These are phyloP conservation scores for Saturnia pavonia DNA, from an alignment of 2,888 invertebrate species.

Conservation along the genomic window DNA sequence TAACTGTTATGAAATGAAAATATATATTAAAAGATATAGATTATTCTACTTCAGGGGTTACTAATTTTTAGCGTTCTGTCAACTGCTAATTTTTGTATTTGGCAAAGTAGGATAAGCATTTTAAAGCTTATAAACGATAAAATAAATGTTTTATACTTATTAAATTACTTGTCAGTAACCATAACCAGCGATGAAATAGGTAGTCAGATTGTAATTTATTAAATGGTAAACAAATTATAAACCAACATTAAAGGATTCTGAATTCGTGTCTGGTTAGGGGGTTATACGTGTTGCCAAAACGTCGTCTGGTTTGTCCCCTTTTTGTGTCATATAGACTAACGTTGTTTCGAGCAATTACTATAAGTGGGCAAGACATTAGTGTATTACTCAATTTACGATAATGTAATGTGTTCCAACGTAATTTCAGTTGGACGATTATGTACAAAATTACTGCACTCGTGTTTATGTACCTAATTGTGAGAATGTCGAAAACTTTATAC, in stretches of 20 bases:
- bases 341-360: slow-evolving; percentile 14
- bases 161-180: too few relatives aligned
- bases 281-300: slow-evolving; percentile 12
- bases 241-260: not conserved
- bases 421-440: slow-evolving; percentile 1
- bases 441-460: not conserved
- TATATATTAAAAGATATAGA: too few relatives aligned
- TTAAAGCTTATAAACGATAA: too few relatives aligned
- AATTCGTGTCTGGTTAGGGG: not conserved
- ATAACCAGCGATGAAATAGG: too few relatives aligned
- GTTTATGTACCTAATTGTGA: not conserved
- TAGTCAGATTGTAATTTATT: too few relatives aligned
- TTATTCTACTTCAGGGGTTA: too few relatives aligned
- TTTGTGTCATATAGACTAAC: slow-evolving; percentile 5
- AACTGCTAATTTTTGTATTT: too few relatives aligned
- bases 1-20: too few relatives aligned
- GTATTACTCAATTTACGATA: slow-evolving; percentile 15
- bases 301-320: slow-evolving; percentile 2
- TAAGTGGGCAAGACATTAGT: slow-evolving; percentile 17
- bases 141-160: too few relatives aligned
- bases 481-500: too few relatives aligned
- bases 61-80: too few relatives aligned
- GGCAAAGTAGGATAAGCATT: too few relatives aligned
- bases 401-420: not conserved
- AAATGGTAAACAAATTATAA: not conserved